A percentile compares a stretch with the other conserved stretches of the same genome.
Evolutionary conservation across 2,888 invertebrate species (phyloP).

Genomic region (Cetonia aurata): DNA sequence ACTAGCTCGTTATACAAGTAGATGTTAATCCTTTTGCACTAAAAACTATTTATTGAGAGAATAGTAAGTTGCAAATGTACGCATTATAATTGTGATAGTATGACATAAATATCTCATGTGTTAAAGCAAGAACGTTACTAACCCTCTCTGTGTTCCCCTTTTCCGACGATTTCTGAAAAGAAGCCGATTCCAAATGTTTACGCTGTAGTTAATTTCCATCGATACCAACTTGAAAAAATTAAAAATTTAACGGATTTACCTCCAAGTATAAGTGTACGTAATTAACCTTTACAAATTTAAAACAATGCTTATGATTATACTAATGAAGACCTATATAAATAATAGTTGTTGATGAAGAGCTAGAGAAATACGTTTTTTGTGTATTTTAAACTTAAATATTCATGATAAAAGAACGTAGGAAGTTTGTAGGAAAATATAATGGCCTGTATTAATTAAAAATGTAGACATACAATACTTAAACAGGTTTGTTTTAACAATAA

Average conservation of each 20-base stretch:
- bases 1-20: no score
- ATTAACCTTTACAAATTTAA: conserved; percentile 21
- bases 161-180: no score
- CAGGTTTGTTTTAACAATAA: background rate
- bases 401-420: conserved; percentile 20
- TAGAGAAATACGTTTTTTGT: conserved; percentile 8
- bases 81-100: no score
- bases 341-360: conserved; percentile 14
- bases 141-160: no score
- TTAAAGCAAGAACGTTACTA: no score
- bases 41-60: no score
- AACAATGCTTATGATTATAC: conserved; percentile 33
- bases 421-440: conserved; percentile 3
- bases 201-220: background rate
- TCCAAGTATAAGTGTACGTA: conserved; percentile 43
- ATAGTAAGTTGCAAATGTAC: no score
- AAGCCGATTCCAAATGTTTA: background rate
- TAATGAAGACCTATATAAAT: background rate
- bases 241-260: conserved; percentile 36
- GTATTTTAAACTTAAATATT: conserved; percentile 7
- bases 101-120: no score
- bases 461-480: conserved; percentile 23
- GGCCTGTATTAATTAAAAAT: no score
- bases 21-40: no score
- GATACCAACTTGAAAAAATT: background rate